Evolutionary conservation across 2,113 vertebrate species (phyloP), one percentile per base, ranked within the genome.

Genomic region (Menura novaehollandiae): DNA sequence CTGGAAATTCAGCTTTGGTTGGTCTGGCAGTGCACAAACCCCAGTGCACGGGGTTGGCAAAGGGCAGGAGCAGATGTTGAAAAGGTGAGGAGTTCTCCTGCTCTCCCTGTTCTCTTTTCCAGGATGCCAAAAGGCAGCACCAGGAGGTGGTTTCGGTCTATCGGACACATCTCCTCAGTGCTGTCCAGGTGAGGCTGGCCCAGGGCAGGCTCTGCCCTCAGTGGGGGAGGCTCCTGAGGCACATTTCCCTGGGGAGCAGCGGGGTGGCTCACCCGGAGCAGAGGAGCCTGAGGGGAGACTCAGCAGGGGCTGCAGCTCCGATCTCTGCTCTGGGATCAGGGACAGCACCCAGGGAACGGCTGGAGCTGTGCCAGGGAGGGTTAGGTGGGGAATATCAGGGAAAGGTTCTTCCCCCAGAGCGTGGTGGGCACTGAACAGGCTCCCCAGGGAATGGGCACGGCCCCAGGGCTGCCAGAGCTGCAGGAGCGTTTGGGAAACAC

Each of bases 141-240:
- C 98, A 99, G 85, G 99, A 99, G 96, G 99, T 99, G 62, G 98
- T 99, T 59, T 98, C 99, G 13, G 99, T 99, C 92, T 99, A 99
- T 87, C 97, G 99, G 92, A 99, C 99, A 11, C 99, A 99, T 97
- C 99, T 99, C 26, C 99, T 99, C 46, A 99, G 99, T 80, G 99
- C 99, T 24, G 99, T 99, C 2, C 99, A 99, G 99, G 99, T 99
- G 96, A 19, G 74, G n/a, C 5, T 2, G n/a, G 17, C 47, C 60
- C 23, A 3, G 14, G 17, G 5, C 15, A 7, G 33, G 35, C 43
- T 85, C 71, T 83, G 33, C 17, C 9, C 28, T 62, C 46, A 2
- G 0, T 8, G 10, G 2, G 32, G 27, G 35, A n/a, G 30, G 13
- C 23, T 30, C 49, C 43, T 15, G 22, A 63, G 68, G 6, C 30